A percentile compares a stretch with the other conserved stretches of the same genome.
Evolutionary conservation across 2,888 invertebrate genomes (phyloP).

Genomic region (Ophion ellenae): DNA sequence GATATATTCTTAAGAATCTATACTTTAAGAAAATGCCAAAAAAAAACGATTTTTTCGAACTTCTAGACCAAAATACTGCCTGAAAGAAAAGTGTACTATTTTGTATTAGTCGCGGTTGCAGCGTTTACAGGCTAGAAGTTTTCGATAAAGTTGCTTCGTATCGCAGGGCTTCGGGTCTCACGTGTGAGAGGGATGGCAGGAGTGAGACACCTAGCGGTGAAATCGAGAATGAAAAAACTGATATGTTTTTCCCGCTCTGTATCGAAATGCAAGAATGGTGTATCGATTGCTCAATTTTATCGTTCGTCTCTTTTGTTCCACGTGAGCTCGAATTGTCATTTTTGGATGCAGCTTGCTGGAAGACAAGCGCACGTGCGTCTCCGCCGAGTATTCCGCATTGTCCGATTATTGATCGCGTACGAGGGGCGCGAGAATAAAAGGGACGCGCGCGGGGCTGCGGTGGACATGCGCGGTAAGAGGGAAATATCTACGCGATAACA

Average conservation of each 20-base stretch:
- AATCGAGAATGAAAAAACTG: neutral
- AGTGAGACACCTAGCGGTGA: neutral
- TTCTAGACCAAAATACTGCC: too few species aligned
- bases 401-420: conserved; percentile 64
- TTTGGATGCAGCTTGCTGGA: too few species aligned
- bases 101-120: too few species aligned
- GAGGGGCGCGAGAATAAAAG: neutral
- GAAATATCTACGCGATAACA: conserved; percentile 37
- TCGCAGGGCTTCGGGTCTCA: neutral
- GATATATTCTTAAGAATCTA: too few species aligned
- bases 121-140: neutral
- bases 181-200: neutral
- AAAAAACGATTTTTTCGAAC: too few species aligned
- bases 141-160: neutral
- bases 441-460: neutral
- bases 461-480: conserved; percentile 65
- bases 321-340: neutral
- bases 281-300: neutral
- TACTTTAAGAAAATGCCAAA: too few species aligned
- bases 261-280: neutral
- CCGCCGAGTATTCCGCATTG: conserved; percentile 5
- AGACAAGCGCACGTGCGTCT: neutral
- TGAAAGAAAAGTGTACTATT: too few species aligned
- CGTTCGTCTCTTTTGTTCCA: neutral
- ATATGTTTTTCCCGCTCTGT: neutral